Conservation (phyloP, 2,797 vertebrate species). For the Poliocrania exsul region DNA sequence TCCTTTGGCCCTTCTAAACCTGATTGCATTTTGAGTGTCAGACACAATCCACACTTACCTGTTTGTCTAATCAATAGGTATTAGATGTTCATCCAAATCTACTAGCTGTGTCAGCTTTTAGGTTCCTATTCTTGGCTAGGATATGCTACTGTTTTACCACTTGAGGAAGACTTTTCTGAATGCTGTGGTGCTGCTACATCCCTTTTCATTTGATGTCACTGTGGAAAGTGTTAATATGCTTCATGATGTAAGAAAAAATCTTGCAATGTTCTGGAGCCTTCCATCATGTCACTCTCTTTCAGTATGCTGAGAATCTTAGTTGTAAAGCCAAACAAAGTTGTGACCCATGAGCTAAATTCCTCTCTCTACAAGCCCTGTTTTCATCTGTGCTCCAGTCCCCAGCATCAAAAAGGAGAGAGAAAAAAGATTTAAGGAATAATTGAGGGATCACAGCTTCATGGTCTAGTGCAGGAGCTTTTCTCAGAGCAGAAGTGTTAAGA, state of each 20-base stretch:
- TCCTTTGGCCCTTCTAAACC: neutral
- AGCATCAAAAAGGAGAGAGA: neutral
- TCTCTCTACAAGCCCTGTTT: neutral
- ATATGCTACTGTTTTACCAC: neutral
- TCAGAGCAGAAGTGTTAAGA: neutral
- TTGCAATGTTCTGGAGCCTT: neutral
- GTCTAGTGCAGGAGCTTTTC: neutral
- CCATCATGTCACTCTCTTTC: neutral
- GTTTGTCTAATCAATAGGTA: neutral
- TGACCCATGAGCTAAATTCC: neutral
- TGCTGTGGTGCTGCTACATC: neutral
- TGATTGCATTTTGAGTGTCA: neutral
- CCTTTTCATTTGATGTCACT: neutral
- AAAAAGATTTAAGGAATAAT: neutral
- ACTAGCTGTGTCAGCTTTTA: neutral
- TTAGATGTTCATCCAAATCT: conserved; percentile 7
- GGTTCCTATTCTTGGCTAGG: neutral
- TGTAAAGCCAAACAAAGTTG: neutral
- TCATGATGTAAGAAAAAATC: neutral
- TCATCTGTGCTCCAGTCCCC: neutral
- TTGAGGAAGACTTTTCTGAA: neutral
- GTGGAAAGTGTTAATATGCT: neutral
- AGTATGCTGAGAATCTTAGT: neutral
- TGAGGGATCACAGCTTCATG: neutral
- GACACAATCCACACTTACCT: neutral